phyloP scores from a whole-genome alignment of 2,113 vertebrate species.

The Rutilus rutilus region DNA sequence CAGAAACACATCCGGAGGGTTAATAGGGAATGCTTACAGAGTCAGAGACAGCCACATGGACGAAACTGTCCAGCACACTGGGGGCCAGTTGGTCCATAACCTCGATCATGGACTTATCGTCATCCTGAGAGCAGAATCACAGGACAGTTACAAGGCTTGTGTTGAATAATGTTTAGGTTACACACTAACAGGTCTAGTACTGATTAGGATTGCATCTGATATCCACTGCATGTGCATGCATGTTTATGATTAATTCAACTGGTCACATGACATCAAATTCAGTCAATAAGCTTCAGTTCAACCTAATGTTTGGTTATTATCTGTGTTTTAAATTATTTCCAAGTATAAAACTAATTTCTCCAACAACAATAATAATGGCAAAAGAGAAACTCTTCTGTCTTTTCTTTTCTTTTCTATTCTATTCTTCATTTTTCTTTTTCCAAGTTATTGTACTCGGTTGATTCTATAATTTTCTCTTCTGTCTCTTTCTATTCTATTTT shows the following conservation, averaged over 20 bases:
- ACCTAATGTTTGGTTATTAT: not conserved
- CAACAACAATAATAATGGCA: not conserved
- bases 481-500: not conserved
- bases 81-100: constrained; percentile 98
- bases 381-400: too few species aligned
- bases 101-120: constrained; percentile 98
- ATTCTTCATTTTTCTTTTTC: too few species aligned
- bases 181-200: not conserved
- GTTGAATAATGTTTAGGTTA: not conserved
- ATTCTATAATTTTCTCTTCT: not conserved
- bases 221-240: not conserved
- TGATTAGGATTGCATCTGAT: not conserved
- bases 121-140: constrained; percentile 79
- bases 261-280: not conserved
- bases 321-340: not conserved
- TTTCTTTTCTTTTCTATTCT: too few species aligned
- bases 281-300: not conserved
- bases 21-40: constrained; percentile 80
- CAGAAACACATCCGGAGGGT: not conserved
- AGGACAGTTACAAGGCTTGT: not conserved
- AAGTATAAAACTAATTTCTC: too few species aligned
- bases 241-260: not conserved
- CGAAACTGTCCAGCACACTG: constrained; percentile 94
- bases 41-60: constrained; percentile 94
- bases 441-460: not conserved